Evolutionary conservation across 2,888 invertebrate species (phyloP), one percentile per base, ranked within the genome.

Genomic region (Drosophila vallismaia): DNA sequence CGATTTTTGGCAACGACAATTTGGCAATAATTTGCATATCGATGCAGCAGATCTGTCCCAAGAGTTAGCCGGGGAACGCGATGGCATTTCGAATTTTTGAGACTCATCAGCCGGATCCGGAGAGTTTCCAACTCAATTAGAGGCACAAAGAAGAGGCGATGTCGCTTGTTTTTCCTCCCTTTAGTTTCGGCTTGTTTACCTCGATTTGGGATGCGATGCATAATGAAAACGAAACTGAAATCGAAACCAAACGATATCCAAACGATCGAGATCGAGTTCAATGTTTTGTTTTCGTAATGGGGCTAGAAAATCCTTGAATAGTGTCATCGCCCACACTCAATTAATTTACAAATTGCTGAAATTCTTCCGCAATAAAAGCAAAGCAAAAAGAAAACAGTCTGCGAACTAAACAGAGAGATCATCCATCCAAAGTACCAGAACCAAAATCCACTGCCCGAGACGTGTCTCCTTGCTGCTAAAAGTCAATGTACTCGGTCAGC

Each of bases 1-100:
- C 46, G 38, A 36, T 45, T 66, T 44, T 19, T 55, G 24, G 49
- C 51, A 48, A 63, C 71, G 62, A 78, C 78, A 81, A 83, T 82
- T 82, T 81, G 79, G 82, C 72, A 84, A 82, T 80, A 60, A 80
- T 84, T 82, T 84, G 84, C 82, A 81, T 84, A 84, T 84, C 81
- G 66, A 48, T 76, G 80, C 62, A 69, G 44, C 55, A n/a, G 71
- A 83, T 81, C 80, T 38, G 52, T 71, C 57, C 66, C 40, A 44
- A 8, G 12, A 19, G 14, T 14, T 14, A 8, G 50, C 29, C 24
- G 64, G 80, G 75, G 77, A 85, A 79, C 83, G 76, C 79, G 74
- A 77, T 84, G 85, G 79, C 84, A 81, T 84, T 84, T 83, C 71
- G 67, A 73, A 74, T 52, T 19, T 29, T 10, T 29, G 19, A 64